Conservation (phyloP, 2,113 vertebrate genomes). For the Laticauda laticaudata region DNA sequence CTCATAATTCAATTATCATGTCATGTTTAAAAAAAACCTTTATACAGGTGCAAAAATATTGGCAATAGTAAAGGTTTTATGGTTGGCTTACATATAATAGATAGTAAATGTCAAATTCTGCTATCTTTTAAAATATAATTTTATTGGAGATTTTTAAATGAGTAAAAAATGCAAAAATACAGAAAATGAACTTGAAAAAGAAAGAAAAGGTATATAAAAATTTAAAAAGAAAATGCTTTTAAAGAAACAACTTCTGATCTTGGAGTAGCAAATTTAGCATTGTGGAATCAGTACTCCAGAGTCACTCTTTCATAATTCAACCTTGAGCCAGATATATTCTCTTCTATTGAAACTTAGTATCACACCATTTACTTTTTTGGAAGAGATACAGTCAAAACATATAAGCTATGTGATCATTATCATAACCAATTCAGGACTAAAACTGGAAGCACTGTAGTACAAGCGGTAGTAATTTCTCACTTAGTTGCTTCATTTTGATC, state of each 20-base stretch:
- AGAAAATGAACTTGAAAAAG: not conserved
- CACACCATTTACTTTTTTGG: not conserved
- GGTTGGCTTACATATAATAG: not conserved
- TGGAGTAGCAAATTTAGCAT: not conserved
- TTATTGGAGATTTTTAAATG: not conserved
- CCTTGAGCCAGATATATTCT: not conserved
- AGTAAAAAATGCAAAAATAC: not conserved
- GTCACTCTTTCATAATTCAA: not conserved
- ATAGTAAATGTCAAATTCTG: not conserved
- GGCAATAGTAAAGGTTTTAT: not conserved
- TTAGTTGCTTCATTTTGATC: not conserved
- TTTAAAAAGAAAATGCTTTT: not conserved
- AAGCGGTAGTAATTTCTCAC: not conserved
- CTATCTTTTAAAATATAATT: not conserved
- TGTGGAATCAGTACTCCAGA: not conserved
- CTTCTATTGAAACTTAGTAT: not conserved
- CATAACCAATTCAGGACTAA: not conserved
- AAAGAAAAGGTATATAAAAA: not conserved
- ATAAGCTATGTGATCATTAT: not conserved
- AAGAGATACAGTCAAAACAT: not conserved
- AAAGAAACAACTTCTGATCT: not conserved
- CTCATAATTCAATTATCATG: not conserved
- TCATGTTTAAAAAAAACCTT: not conserved
- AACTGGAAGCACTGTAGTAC: not conserved
- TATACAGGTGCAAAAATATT: not conserved